phyloP scores from a whole-genome alignment of 1,140 invertebrate species.

The Camponotus pennsylvanicus region DNA sequence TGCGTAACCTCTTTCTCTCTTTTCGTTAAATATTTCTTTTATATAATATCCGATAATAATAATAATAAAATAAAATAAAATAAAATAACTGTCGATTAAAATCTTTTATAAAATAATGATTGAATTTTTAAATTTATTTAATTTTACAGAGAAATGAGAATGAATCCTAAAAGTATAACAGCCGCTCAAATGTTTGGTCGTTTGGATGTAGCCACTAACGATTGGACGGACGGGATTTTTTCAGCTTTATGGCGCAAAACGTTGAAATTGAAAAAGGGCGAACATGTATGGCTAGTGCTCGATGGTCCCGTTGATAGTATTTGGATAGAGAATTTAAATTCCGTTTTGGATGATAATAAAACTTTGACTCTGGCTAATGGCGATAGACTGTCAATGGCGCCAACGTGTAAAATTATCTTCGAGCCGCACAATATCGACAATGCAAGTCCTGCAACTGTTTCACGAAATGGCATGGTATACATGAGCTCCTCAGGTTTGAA shows the following conservation, averaged over 20 bases:
- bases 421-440: constrained; percentile 99
- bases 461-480: constrained; percentile 98
- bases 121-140: not conserved
- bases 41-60: not conserved
- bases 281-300: constrained; percentile 96
- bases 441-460: constrained; percentile 98
- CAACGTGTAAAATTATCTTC: constrained; percentile 97
- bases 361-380: constrained; percentile 97
- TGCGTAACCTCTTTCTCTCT: not conserved
- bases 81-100: constrained; percentile 1
- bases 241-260: constrained; percentile 98
- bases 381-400: constrained; percentile 96
- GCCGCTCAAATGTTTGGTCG: constrained; percentile 99
- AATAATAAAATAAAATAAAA: not conserved
- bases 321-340: constrained; percentile 99
- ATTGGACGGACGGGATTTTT: constrained; percentile 99
- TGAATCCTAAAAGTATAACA: constrained; percentile 99
- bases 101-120: no score
- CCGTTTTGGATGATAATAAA: constrained; percentile 98
- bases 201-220: constrained; percentile 98
- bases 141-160: constrained; percentile 94
- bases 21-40: not conserved
- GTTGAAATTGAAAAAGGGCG: constrained; percentile 94
- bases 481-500: constrained; percentile 98
- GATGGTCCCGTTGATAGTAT: constrained; percentile 98